phyloP scores from a whole-genome alignment of 2,797 vertebrate genomes.

The Gallinago nigripennis region DNA sequence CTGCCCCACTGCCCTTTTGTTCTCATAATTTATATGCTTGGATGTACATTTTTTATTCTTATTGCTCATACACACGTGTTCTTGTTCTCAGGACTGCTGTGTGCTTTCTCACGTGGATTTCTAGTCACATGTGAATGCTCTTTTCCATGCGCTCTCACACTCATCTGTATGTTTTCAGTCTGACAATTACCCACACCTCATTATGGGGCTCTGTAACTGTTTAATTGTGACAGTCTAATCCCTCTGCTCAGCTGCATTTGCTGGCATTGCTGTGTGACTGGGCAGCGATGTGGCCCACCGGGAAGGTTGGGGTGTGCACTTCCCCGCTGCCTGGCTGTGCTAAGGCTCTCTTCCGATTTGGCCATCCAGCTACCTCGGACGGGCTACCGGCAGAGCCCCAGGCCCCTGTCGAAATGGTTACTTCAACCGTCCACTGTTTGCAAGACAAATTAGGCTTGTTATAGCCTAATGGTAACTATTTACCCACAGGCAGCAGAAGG shows the following conservation, averaged over 20 bases:
- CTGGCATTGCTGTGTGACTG: neutral
- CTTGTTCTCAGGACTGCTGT: neutral
- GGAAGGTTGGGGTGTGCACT: neutral
- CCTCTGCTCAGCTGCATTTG: neutral
- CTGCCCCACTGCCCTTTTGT: neutral
- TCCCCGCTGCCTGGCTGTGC: neutral
- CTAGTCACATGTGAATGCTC: neutral
- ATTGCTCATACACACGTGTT: fast-evolving
- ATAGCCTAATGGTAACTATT: constrained; percentile 48
- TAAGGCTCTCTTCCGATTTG: neutral
- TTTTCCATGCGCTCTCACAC: neutral
- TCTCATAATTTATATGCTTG: neutral
- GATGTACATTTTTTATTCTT: neutral
- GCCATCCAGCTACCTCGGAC: neutral
- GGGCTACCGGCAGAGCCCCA: neutral
- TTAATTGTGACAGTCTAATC: neutral
- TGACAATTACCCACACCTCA: neutral
- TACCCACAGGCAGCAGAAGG: constrained; percentile 23
- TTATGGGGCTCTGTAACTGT: neutral
- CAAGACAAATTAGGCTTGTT: constrained; percentile 57
- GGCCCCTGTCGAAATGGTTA: neutral
- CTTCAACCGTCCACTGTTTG: neutral
- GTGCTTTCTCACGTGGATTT: neutral
- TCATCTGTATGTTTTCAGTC: neutral
- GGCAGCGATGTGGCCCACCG: fast-evolving